Conservation (phyloP, 2,888 invertebrate species). For the Bibio marci region DNA sequence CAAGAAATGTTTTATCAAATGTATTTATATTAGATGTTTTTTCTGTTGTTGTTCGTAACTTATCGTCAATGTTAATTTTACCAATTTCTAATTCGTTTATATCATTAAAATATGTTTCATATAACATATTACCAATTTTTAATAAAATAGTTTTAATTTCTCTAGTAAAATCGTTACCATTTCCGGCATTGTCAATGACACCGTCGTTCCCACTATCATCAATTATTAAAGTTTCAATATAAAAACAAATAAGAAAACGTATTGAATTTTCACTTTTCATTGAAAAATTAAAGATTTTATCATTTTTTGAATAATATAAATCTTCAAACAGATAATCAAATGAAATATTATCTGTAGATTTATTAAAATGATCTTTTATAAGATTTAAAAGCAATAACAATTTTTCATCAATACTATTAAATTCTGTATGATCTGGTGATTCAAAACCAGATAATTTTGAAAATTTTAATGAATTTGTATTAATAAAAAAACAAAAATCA, state of each 20-base stretch:
- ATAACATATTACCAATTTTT: no score
- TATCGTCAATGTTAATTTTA: no score
- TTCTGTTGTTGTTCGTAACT: no score
- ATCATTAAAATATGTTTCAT: no score
- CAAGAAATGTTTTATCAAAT: not conserved
- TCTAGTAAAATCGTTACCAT: constrained; percentile 10
- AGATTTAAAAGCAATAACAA: constrained; percentile 6
- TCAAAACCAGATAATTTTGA: constrained; percentile 6
- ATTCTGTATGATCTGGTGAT: constrained; percentile 8
- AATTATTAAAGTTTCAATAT: constrained; percentile 10
- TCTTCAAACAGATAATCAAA: constrained; percentile 1
- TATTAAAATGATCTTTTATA: not conserved
- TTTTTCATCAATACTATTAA: constrained; percentile 10
- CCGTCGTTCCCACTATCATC: constrained; percentile 2
- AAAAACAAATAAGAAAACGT: constrained; percentile 12
- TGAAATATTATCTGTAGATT: not conserved
- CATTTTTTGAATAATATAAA: not conserved
- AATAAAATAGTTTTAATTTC: constrained; percentile 7
- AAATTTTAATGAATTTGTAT: constrained; percentile 4
- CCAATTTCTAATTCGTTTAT: no score
- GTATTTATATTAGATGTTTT: not conserved
- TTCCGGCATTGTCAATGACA: constrained; percentile 8
- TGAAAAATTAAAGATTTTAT: not conserved
- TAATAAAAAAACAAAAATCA: not conserved
- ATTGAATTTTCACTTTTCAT: constrained; percentile 10